Evolutionary conservation across 1,140 invertebrate species (phyloP), one percentile per base, ranked within the genome.

Genomic region (Nymphalis io): DNA sequence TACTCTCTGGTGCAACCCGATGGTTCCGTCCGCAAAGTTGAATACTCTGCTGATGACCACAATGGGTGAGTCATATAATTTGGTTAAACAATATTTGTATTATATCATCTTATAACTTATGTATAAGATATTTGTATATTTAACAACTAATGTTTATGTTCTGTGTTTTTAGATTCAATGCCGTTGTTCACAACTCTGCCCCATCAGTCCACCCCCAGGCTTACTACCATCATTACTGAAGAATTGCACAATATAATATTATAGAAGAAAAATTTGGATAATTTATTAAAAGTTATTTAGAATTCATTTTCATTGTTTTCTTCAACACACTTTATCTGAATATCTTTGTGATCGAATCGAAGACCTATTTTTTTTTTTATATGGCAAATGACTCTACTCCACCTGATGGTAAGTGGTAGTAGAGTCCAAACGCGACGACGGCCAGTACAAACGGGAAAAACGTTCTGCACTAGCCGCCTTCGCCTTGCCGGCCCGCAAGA

Each of bases 11-110:
- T 86, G 44, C 81, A 88, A 48, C 83, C 90, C 8, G 88, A 91
- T 48, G 89, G 89, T 40, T 81, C 81, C 71, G 72, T 80, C 6
- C 82, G 87, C 67, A 84, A 77, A 60, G 87, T 88, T 11, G 79
- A 83, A n/a, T 91, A 91, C 80, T 70, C 78, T 75, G 75, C 74
- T 73, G 64, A 92, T 84, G 81, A 71, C 66, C 81, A 83, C 69
- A 63, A 70, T 46, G 79, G 77, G 62, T 82, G 71, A 79, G 48
- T 13, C 18, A 51, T n/a, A n/a, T n/a, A n/a, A n/a, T n/a, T n/a
- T n/a, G n/a, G n/a, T n/a, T n/a, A n/a, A n/a, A n/a, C n/a, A n/a
- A n/a, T n/a, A 15, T 44, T 15, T 44, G 3, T 44, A 3, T 0
- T 44, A 44, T 15, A n/a, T n/a, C n/a, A n/a, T n/a, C n/a, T n/a